Evolutionary conservation across 2,113 vertebrate genomes (phyloP).

Genomic region (Erythrolamprus reginae): DNA sequence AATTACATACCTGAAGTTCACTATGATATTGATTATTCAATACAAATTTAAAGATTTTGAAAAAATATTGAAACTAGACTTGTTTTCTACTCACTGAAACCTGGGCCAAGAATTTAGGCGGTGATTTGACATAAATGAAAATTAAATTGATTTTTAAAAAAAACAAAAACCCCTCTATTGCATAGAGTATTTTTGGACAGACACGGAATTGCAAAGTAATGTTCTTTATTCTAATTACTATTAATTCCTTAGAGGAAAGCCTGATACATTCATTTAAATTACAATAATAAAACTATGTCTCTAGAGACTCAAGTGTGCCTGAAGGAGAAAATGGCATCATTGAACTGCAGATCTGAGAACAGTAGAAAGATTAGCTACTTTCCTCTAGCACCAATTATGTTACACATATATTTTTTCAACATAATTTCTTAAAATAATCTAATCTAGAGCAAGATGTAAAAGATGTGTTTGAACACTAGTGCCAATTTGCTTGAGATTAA

Average conservation of each 20-base stretch:
- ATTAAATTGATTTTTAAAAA: neutral
- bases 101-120: neutral
- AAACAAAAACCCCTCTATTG: neutral
- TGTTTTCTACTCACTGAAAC: constrained; percentile 4
- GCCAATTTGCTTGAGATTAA: neutral
- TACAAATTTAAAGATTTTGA: neutral
- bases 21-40: neutral
- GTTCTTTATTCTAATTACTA: neutral
- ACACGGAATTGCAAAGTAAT: neutral
- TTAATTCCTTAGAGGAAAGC: neutral
- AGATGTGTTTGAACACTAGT: neutral
- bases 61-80: neutral
- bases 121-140: neutral
- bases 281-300: neutral
- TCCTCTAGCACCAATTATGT: neutral
- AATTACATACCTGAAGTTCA: neutral
- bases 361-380: neutral
- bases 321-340: constrained; percentile 14
- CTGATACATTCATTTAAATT: neutral
- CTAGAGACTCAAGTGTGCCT: neutral
- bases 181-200: constrained; percentile 14
- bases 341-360: neutral
- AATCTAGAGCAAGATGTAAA: neutral
- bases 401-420: neutral
- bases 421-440: neutral